Evolutionary conservation across 2,888 invertebrate genomes (phyloP).

Genomic region (Argyra leucocephala): DNA sequence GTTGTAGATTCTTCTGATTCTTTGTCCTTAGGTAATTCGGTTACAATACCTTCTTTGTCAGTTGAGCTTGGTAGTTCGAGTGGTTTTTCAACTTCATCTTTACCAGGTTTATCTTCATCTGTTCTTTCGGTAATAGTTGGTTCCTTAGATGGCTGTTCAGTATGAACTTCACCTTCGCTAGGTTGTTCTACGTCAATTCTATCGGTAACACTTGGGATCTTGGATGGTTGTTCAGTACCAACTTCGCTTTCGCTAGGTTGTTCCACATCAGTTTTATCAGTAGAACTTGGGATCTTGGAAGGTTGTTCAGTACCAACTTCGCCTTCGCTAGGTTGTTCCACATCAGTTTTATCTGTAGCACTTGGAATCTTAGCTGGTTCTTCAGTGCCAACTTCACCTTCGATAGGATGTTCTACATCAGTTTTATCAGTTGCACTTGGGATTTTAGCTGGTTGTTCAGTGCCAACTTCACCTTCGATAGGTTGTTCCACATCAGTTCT

Average conservation of each 20-base stretch:
- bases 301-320: constrained; percentile 26
- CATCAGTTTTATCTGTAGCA: neutral
- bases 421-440: neutral
- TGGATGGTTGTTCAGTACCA: constrained; percentile 14
- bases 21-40: constrained; percentile 19
- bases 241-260: too few relatives aligned
- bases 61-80: constrained; percentile 12
- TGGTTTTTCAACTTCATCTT: too few relatives aligned
- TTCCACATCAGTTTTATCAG: too few relatives aligned
- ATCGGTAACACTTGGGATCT: neutral
- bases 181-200: neutral
- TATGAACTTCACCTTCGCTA: constrained; percentile 11
- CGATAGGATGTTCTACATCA: neutral
- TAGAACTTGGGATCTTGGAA: too few relatives aligned
- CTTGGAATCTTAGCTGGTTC: constrained; percentile 18
- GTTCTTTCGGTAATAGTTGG: constrained; percentile 11
- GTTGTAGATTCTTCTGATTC: constrained; percentile 14
- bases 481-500: constrained; percentile 11
- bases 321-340: constrained; percentile 23
- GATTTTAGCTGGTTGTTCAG: constrained; percentile 1
- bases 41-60: constrained; percentile 19
- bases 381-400: constrained; percentile 13
- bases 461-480: too few relatives aligned
- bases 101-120: constrained; percentile 21
- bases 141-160: constrained; percentile 15